Conservation (phyloP, 2,888 invertebrate genomes). For the Macrosoma leucophasiata region DNA sequence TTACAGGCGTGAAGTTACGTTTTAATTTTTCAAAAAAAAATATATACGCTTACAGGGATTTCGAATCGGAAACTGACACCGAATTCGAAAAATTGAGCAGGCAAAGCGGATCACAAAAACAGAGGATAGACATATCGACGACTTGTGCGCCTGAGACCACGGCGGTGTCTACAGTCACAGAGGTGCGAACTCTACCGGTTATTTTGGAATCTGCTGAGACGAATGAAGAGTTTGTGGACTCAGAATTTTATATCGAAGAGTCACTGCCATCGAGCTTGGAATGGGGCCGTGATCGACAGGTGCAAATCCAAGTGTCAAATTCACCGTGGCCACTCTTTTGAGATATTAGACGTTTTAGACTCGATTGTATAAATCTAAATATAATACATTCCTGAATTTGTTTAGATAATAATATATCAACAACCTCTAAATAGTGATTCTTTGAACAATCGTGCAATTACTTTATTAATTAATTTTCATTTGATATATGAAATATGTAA, state of each 20-base stretch:
- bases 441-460: no score
- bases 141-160: conserved; percentile 62
- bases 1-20: no score
- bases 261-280: conserved; percentile 90
- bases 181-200: conserved; percentile 67
- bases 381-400: background rate
- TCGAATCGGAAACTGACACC: conserved; percentile 87
- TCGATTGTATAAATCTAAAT: background rate
- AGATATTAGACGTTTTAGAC: conserved; percentile 16
- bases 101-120: conserved; percentile 72
- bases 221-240: conserved; percentile 81
- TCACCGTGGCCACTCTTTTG: conserved; percentile 25
- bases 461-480: no score
- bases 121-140: conserved; percentile 53
- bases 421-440: no score
- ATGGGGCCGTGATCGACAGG: conserved; percentile 76
- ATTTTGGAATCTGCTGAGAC: conserved; percentile 39
- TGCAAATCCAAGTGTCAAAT: conserved; percentile 37
- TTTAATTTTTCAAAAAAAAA: conserved; percentile 5
- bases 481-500: no score
- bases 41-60: conserved; percentile 70
- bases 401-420: background rate
- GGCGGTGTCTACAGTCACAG: conserved; percentile 74
- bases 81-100: conserved; percentile 86
- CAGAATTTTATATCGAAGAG: conserved; percentile 92